Base-by-base conservation (phyloP, 2,888 invertebrate species). In the Sthenelais limicola region DNA sequence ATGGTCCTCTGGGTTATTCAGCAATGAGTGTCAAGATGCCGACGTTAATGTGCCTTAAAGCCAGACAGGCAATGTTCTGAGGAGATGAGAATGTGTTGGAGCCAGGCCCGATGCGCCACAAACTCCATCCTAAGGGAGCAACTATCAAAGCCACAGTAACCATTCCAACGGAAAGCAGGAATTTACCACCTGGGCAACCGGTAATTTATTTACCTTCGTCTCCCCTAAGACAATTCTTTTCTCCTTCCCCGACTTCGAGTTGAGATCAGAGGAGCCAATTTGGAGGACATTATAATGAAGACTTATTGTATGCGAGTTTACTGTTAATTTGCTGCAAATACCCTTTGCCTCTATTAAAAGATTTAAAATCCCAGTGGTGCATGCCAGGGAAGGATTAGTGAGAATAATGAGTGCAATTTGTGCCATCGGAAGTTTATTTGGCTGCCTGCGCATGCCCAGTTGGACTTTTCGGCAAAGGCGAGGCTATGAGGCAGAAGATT, bases 371-470 rank as follows among this genome's bases (percentile, higher is more conserved):
- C 32, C 56, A 15, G 30, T 21, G 56, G 56, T 56, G 56, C 33
- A n/a, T 35, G 30, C 30, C 56, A 21, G 38, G 21, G 43, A 7
- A 15, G 24, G 66, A 35, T 66, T 66, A 66, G 43, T 66, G 66
- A 66, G 66, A 66, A 66, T 66, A 66, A 66, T 66, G 66, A 24
- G 21, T 12, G 38, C 43, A 66, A 66, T 66, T 66, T 66, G 35
- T 24, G 21, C 18, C 43, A 18, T 33, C 35, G 66, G 66, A 66
- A 66, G 35, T 66, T 66, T 66, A 66, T 66, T 66, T 66, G 66
- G 32, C 24, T 33, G 56, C 33, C 56, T 32, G 56, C 30, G 56
- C 56, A 35, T 28, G 56, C 56, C 33, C 56, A 56, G 56, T 32
- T 56, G 56, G 35, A 35, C 33, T 35, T 21, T 32, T 21, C n/a